phyloP scores from a whole-genome alignment of 2,888 invertebrate species.

The Dasysyrphus albostriatus region DNA sequence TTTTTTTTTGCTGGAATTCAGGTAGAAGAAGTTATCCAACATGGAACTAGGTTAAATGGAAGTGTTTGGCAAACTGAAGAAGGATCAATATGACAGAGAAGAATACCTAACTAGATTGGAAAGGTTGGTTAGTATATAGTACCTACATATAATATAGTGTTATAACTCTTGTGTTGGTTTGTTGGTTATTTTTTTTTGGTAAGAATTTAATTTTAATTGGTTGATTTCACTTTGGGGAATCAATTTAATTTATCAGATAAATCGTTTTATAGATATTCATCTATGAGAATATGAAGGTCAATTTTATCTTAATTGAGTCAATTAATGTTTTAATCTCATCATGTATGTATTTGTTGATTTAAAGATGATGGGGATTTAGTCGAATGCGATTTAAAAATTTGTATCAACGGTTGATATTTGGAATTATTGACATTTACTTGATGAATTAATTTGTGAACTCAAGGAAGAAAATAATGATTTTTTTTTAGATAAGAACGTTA shows the following conservation, averaged over 20 bases:
- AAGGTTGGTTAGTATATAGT: conserved; percentile 1
- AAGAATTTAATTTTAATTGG: conserved; percentile 48
- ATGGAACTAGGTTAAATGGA: conserved; percentile 53
- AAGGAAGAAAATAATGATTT: neutral
- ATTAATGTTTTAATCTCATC: conserved; percentile 17
- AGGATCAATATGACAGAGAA: conserved; percentile 24
- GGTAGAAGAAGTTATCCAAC: conserved; percentile 25
- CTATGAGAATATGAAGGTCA: conserved; percentile 37
- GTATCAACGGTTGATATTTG: neutral
- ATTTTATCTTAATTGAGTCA: conserved; percentile 44
- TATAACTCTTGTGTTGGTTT: conserved; percentile 9
- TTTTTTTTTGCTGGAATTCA: conserved; percentile 31
- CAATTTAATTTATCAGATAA: conserved; percentile 51
- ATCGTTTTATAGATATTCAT: conserved; percentile 8
- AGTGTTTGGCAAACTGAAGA: conserved; percentile 47
- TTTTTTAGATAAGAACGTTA: neutral
- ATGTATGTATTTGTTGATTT: neutral
- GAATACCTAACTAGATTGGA: conserved; percentile 33
- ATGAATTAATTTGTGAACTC: neutral
- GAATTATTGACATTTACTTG: neutral
- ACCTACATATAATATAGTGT: neutral
- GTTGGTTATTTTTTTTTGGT: conserved; percentile 6
- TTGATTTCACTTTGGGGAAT: conserved; percentile 27
- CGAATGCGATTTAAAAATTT: neutral
- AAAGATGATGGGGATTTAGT: neutral